A percentile compares a stretch with the other conserved stretches of the same genome.
Conservation (phyloP, 2,797 vertebrate genomes). For the Picus viridis region DNA sequence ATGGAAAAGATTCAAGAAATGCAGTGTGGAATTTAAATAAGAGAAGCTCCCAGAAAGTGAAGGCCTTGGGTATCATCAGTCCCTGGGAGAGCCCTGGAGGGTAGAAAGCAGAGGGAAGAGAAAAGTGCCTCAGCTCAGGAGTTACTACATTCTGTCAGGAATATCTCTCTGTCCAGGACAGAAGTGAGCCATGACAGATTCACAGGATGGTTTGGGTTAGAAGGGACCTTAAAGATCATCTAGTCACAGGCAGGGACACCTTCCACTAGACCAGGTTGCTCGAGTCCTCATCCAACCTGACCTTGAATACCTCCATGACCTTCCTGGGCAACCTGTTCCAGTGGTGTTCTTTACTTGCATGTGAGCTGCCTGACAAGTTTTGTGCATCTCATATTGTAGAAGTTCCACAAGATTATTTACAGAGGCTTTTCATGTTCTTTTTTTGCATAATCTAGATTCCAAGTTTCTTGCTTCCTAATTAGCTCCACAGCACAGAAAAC, state of each 20-base stretch:
- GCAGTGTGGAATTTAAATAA: constrained; percentile 62
- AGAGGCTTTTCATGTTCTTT: background rate
- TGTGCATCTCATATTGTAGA: accelerated
- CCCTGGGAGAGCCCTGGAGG: background rate
- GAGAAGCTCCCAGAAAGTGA: constrained; percentile 39
- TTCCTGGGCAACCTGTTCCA: too few species aligned
- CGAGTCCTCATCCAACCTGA: too few species aligned
- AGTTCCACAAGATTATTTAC: background rate
- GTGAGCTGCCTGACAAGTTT: background rate
- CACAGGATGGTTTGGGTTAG: too few species aligned
- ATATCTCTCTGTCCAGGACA: background rate
- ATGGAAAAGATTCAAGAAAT: constrained; percentile 57
- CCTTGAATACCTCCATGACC: too few species aligned
- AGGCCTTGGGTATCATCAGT: background rate
- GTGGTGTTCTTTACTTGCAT: background rate
- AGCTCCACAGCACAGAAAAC: background rate
- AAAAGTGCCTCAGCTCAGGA: constrained; percentile 10
- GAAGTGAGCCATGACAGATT: background rate
- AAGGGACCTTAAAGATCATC: too few species aligned
- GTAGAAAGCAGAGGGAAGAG: background rate
- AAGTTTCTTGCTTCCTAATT: background rate
- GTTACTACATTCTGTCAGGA: constrained; percentile 25
- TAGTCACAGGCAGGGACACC: too few species aligned
- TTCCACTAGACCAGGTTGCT: too few species aligned
- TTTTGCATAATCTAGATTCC: background rate